These are phyloP conservation scores for Chouioia cunea DNA, from an alignment of 2,888 invertebrate species.

Conservation along the genomic window DNA sequence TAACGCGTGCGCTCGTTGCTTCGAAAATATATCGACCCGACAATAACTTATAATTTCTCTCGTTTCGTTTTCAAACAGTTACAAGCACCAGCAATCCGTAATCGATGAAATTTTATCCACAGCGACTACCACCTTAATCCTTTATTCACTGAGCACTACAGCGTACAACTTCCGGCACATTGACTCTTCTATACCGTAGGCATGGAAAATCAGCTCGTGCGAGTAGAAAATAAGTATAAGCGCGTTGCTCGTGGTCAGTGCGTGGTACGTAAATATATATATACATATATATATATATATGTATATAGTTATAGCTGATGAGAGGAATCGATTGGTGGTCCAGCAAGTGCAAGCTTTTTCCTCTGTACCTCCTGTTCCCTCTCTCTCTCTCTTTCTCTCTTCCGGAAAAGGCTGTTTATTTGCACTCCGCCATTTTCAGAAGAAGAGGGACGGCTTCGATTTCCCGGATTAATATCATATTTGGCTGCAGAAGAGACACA, in stretches of 20 bases:
- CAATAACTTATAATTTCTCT: no score
- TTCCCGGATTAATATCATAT: no score
- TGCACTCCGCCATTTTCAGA: slow-evolving; percentile 4
- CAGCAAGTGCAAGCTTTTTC: no score
- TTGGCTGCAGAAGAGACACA: no score
- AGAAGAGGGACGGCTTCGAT: slow-evolving; percentile 11
- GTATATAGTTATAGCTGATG: no score
- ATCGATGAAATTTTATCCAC: background rate
- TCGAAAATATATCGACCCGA: no score
- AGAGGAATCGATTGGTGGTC: no score
- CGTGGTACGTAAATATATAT: background rate
- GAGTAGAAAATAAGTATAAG: no score
- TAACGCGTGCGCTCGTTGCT: background rate
- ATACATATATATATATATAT: no score
- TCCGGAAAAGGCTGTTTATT: slow-evolving; percentile 8
- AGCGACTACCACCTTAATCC: slow-evolving; percentile 22
- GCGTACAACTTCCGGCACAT: slow-evolving; percentile 17
- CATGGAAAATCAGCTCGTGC: background rate
- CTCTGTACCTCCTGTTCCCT: no score
- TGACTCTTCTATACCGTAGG: background rate
- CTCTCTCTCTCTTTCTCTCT: background rate
- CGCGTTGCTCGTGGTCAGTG: slow-evolving; percentile 9
- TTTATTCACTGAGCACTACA: slow-evolving; percentile 22
- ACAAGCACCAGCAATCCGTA: no score
- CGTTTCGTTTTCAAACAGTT: no score